Conservation (phyloP, 2,888 invertebrate genomes). For the Tenthredo amoena region DNA sequence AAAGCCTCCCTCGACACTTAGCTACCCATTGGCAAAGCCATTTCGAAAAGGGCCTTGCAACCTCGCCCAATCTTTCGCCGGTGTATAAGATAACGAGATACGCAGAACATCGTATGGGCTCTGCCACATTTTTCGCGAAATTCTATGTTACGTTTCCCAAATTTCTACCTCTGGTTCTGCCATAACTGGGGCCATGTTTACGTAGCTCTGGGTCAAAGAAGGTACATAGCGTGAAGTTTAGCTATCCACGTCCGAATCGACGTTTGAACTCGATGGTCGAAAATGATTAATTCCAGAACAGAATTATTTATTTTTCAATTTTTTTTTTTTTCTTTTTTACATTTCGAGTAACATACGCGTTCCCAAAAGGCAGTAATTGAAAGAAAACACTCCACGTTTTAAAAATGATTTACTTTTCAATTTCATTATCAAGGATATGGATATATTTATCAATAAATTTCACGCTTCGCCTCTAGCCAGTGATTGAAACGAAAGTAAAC, state of each 20-base stretch:
- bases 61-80: neutral
- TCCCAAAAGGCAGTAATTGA: neutral
- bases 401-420: neutral
- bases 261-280: neutral
- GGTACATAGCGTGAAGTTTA: neutral
- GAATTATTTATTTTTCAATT: neutral
- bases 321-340: neutral
- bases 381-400: neutral
- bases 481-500: neutral
- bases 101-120: neutral
- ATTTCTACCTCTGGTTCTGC: neutral
- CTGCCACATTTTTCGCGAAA: neutral
- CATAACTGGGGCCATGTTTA: neutral
- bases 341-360: neutral
- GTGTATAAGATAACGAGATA: slow-evolving; percentile 28
- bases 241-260: neutral
- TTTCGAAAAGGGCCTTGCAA: neutral
- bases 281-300: neutral
- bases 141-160: neutral
- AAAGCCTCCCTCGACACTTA: slow-evolving; percentile 45
- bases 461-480: neutral
- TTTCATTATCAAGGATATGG: neutral
- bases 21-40: slow-evolving; percentile 35
- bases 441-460: neutral
- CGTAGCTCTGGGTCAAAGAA: neutral